phyloP scores from a whole-genome alignment of 2,888 invertebrate species.

The Andricus curvator region DNA sequence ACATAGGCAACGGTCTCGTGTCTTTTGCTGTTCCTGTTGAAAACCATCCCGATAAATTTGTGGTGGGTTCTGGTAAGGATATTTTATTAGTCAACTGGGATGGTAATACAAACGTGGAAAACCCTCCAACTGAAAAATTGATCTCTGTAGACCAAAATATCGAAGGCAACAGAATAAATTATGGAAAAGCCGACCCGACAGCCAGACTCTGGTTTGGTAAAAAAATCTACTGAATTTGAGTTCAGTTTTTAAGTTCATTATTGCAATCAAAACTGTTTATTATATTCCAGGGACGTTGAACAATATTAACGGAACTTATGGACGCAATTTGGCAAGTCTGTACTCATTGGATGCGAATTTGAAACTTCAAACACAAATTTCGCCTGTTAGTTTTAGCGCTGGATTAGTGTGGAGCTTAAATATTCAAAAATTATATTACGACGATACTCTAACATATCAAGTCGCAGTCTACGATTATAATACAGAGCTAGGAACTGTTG shows the following conservation, averaged over 20 bases:
- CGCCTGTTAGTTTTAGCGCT: slow-evolving; percentile 86
- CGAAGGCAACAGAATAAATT: slow-evolving; percentile 69
- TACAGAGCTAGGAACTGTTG: slow-evolving; percentile 79
- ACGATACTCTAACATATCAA: slow-evolving; percentile 85
- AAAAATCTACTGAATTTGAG: slow-evolving; percentile 84
- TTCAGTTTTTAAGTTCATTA: no score
- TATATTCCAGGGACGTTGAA: slow-evolving; percentile 70
- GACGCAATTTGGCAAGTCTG: slow-evolving; percentile 81
- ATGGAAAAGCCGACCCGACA: no score
- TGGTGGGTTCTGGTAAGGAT: no score
- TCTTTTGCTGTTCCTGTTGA: no score
- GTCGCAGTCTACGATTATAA: slow-evolving; percentile 87
- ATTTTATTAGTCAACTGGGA: no score
- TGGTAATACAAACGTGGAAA: slow-evolving; percentile 61
- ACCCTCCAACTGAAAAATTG: slow-evolving; percentile 65
- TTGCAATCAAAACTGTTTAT: neutral
- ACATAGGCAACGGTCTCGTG: no score
- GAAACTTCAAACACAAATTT: slow-evolving; percentile 59
- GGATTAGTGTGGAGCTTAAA: slow-evolving; percentile 88
- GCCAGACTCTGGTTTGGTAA: slow-evolving; percentile 62
- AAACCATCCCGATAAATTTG: no score
- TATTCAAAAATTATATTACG: slow-evolving; percentile 87
- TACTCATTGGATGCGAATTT: slow-evolving; percentile 79
- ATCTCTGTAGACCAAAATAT: slow-evolving; percentile 78
- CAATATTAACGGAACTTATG: slow-evolving; percentile 65